These are phyloP conservation scores for Potamarius usumacintae DNA, from an alignment of 2,113 vertebrate genomes.

Conservation along the genomic window DNA sequence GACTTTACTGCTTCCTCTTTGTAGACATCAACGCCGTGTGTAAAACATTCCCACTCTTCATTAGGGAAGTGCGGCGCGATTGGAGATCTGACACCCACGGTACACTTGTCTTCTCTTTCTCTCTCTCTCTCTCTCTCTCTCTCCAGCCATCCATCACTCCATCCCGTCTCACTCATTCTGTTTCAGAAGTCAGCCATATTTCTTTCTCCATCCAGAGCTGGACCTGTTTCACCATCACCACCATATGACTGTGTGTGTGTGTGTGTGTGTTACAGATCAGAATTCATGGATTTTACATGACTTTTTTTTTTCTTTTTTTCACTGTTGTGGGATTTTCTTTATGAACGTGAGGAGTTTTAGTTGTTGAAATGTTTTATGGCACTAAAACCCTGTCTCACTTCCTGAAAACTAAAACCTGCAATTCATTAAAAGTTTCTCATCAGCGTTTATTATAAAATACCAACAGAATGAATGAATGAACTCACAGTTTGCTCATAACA, in stretches of 20 bases:
- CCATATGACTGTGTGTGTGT: not conserved
- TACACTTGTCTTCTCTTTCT: conserved; percentile 51
- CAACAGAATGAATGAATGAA: not conserved
- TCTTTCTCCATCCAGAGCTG: conserved; percentile 9
- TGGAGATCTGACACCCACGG: conserved; percentile 72
- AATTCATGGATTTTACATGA: not conserved
- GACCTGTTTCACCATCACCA: not conserved
- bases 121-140: not conserved
- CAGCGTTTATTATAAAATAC: not conserved
- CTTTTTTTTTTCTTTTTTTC: not conserved
- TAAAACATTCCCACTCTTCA: conserved; percentile 73
- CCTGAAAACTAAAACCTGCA: not conserved
- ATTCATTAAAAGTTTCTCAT: not conserved
- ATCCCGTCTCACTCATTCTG: not conserved
- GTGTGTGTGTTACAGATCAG: not conserved
- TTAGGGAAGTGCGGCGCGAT: conserved; percentile 71
- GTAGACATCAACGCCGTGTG: conserved; percentile 75
- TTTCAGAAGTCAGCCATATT: not conserved
- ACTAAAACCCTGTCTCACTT: not conserved
- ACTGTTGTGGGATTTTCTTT: not conserved
- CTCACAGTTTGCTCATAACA: not conserved
- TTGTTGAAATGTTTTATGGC: not conserved
- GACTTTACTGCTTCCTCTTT: conserved; percentile 53
- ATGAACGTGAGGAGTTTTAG: not conserved
- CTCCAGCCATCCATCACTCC: conserved; percentile 16